A percentile compares a stretch with the other conserved stretches of the same genome.
These are phyloP conservation scores for Thera britannica DNA, from an alignment of 2,888 invertebrate species.

Conservation along the genomic window DNA sequence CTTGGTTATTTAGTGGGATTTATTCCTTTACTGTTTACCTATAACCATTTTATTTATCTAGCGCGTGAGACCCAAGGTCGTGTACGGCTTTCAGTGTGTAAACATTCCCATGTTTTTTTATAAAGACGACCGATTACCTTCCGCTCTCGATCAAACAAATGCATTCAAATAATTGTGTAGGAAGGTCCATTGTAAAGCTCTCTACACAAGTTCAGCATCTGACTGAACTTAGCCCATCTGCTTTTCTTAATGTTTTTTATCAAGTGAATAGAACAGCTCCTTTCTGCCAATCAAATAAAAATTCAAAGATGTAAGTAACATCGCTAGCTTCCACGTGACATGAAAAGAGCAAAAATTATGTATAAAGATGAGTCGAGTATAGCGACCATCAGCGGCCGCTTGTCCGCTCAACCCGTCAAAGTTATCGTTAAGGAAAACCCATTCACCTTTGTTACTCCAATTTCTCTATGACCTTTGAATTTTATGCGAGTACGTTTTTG, in stretches of 20 bases:
- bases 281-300: not conserved
- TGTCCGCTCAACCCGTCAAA: constrained; percentile 31
- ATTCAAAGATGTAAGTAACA: too few species aligned
- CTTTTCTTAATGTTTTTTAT: constrained; percentile 22
- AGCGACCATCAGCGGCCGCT: constrained; percentile 31
- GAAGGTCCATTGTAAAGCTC: too few species aligned
- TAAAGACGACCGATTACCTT: constrained; percentile 22
- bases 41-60: constrained; percentile 44
- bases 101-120: constrained; percentile 43
- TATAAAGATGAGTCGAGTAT: constrained; percentile 47
- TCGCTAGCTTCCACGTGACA: constrained; percentile 18
- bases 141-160: constrained; percentile 26
- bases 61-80: constrained; percentile 51
- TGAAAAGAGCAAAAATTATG: constrained; percentile 25
- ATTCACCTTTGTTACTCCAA: constrained; percentile 28
- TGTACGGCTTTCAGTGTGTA: constrained; percentile 21
- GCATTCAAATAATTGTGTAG: not conserved
- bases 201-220: too few species aligned
- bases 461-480: not conserved
- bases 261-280: constrained; percentile 25
- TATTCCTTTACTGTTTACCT: constrained; percentile 21
- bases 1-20: constrained; percentile 19
- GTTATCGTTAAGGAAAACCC: constrained; percentile 34
- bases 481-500: not conserved
- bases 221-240: constrained; percentile 24